These are phyloP conservation scores for Garra rufa DNA, from an alignment of 2,113 vertebrate species.

Conservation along the genomic window DNA sequence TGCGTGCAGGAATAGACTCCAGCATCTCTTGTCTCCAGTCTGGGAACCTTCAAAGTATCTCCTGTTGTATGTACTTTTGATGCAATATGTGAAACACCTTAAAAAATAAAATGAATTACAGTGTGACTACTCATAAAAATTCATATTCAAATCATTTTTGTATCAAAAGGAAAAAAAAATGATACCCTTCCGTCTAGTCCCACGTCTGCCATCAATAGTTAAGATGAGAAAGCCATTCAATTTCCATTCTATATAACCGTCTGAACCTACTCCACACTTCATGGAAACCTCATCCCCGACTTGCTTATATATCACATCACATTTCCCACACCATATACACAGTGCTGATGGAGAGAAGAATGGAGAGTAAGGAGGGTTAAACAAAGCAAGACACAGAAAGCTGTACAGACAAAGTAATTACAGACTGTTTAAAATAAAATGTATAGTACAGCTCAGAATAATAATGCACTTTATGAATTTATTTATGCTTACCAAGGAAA, in stretches of 20 bases:
- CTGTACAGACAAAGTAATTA: neutral
- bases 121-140: neutral
- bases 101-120: neutral
- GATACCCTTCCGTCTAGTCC: neutral
- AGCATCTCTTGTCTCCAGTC: neutral
- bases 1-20: conserved; percentile 56
- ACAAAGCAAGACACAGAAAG: neutral
- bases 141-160: neutral
- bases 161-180: neutral
- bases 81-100: accelerated
- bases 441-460: neutral
- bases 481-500: conserved; percentile 21
- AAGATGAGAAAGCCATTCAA: accelerated
- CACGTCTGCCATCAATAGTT: accelerated
- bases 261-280: neutral
- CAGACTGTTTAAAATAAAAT: neutral
- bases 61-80: neutral
- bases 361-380: neutral
- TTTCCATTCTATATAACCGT: accelerated
- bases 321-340: conserved; percentile 48
- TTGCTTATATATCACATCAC: neutral
- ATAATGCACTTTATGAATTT: neutral
- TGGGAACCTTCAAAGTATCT: neutral
- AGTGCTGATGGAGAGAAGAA: conserved; percentile 59
- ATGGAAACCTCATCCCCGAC: accelerated